These are phyloP conservation scores for Odontamblyopus rebecca DNA, from an alignment of 2,797 vertebrate genomes.

Conservation along the genomic window DNA sequence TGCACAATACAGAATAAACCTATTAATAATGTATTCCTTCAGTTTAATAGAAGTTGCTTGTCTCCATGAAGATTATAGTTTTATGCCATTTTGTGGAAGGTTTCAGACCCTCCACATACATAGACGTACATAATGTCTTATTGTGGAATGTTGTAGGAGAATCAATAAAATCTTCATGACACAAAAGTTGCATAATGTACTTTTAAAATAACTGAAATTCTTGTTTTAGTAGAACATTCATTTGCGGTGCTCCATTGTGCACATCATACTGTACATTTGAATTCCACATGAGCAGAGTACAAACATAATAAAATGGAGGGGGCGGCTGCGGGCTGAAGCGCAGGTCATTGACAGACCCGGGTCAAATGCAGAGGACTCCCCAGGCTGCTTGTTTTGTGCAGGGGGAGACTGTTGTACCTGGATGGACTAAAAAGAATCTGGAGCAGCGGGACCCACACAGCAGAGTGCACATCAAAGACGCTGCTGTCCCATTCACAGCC, in stretches of 20 bases:
- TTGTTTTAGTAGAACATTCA: background rate
- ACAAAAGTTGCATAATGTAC: no score
- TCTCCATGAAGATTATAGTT: no score
- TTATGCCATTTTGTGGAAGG: no score
- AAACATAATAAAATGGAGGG: slow-evolving; percentile 33
- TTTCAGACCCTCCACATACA: no score
- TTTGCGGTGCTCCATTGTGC: background rate
- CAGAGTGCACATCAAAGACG: slow-evolving; percentile 86
- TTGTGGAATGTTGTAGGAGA: no score
- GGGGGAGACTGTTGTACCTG: slow-evolving; percentile 80
- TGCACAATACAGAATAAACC: no score
- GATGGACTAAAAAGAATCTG: slow-evolving; percentile 81
- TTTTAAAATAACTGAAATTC: background rate
- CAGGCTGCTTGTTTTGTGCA: slow-evolving; percentile 50
- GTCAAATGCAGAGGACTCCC: slow-evolving; percentile 44
- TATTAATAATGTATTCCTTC: no score
- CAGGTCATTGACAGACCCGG: slow-evolving; percentile 78
- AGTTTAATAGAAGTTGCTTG: no score
- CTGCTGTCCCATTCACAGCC: slow-evolving; percentile 73
- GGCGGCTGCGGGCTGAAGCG: slow-evolving; percentile 66
- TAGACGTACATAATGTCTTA: no score
- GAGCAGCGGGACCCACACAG: slow-evolving; percentile 65
- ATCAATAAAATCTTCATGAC: no score
- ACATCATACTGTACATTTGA: background rate
- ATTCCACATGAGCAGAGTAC: slow-evolving; percentile 8